phyloP scores from a whole-genome alignment of 2,113 vertebrate genomes.

The Atrichornis clamosus region DNA sequence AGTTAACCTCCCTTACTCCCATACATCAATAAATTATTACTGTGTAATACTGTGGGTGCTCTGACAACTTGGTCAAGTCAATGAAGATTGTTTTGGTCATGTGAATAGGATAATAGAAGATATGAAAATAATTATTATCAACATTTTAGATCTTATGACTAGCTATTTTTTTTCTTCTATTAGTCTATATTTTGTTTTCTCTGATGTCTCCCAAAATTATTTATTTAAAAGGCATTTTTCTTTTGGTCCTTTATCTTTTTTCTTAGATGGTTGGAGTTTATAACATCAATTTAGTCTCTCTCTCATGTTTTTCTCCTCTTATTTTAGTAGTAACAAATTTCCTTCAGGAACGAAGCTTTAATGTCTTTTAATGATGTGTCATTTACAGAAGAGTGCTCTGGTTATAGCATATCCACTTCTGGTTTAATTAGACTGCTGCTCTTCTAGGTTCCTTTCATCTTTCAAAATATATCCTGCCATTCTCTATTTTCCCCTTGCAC shows the following conservation, averaged over 20 bases:
- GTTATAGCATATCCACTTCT: slow-evolving; percentile 53
- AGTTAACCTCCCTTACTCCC: neutral
- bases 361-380: slow-evolving; percentile 42
- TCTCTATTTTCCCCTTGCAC: slow-evolving; percentile 13
- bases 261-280: neutral
- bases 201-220: neutral
- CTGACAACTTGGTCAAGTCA: neutral
- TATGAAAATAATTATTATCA: neutral
- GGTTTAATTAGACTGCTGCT: slow-evolving; percentile 61
- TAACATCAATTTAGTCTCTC: slow-evolving; percentile 8
- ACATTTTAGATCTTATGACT: neutral
- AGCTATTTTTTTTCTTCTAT: neutral
- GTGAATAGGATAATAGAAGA: neutral
- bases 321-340: slow-evolving; percentile 40
- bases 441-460: slow-evolving; percentile 67
- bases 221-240: slow-evolving; percentile 29
- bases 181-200: neutral
- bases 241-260: neutral
- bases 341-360: slow-evolving; percentile 25
- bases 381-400: slow-evolving; percentile 36
- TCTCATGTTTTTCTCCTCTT: slow-evolving; percentile 37
- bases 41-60: neutral
- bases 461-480: slow-evolving; percentile 25
- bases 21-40: neutral
- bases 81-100: neutral